Evolutionary conservation across 1,140 invertebrate genomes (phyloP), one percentile per base, ranked within the genome.

Genomic region (Cardiocondyla obscurior): DNA sequence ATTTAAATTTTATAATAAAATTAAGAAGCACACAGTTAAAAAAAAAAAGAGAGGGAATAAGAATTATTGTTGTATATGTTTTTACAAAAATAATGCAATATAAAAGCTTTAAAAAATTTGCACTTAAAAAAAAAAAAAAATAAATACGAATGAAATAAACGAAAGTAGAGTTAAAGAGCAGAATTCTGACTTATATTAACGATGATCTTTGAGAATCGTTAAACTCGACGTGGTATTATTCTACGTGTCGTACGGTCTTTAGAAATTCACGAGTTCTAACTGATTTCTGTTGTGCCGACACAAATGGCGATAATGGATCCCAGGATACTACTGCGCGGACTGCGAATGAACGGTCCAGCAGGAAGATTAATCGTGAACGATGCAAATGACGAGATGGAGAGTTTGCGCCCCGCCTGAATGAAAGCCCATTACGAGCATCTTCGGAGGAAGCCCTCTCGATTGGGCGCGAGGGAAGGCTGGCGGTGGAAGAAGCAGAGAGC

Each of bases 291-390:
- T 65, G 42, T 74, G 64, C 55, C 36, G 60, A 55, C 53, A 51
- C 53, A 42, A 62, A 39, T 39, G 53, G 39, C 57, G 72, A 72
- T 86, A 86, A 83, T 67, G 51, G 73, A 82, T 81, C 10, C 2
- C 33, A 8, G 25, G 33, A n/a, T 44, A 6, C 44, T 16, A 16
- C 7, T 28, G 74, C 16, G 14, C 30, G 39, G 39, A 53, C 81
- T 57, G 30, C 65, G 69, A 76, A 76, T 51, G 22, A 51, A 39
- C 14, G n/a, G 16, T 67, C 30, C 58, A 51, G 46, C 14, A 84
- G 44, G 55, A 89, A 87, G 83, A 90, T 90, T 82, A 90, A 91
- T 90, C 73, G 70, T 79, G 39, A 85, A 39, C 62, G 85, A 89
- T 85, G 88, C 85, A 86, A 90, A 90, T 85, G 88, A 89, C 69